Conservation (phyloP, 2,113 vertebrate genomes). For the Morone saxatilis region DNA sequence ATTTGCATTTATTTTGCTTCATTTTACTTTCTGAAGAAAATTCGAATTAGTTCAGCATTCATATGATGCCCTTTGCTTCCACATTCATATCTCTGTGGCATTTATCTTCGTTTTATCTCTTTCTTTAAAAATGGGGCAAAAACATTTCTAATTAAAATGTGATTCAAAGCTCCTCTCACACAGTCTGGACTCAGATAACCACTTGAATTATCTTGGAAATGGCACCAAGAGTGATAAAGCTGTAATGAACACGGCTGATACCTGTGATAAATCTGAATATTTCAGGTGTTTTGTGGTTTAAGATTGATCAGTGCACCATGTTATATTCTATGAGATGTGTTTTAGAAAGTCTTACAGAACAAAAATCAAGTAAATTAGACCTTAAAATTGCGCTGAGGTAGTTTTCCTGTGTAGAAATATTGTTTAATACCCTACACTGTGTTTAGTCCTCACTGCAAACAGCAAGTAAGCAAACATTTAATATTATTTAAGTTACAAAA, state of each 20-base stretch:
- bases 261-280: slow-evolving; percentile 5
- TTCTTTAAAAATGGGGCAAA: slow-evolving; percentile 7
- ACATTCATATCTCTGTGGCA: slow-evolving; percentile 28
- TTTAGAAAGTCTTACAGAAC: background rate
- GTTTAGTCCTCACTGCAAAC: background rate
- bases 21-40: background rate
- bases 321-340: background rate
- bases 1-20: background rate
- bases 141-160: slow-evolving; percentile 34
- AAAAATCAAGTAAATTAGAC: background rate
- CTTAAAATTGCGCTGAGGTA: background rate
- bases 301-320: no score
- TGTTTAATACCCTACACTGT: background rate
- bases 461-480: background rate
- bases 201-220: slow-evolving; percentile 28
- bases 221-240: slow-evolving; percentile 6
- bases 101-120: slow-evolving; percentile 28
- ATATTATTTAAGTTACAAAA: background rate
- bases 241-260: background rate
- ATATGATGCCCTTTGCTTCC: slow-evolving; percentile 34
- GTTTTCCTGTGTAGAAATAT: background rate
- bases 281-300: no score
- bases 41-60: slow-evolving; percentile 17
- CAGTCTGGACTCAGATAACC: slow-evolving; percentile 12
- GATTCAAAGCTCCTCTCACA: slow-evolving; percentile 30